phyloP scores from a whole-genome alignment of 2,113 vertebrate genomes.

The Trichechus manatus region DNA sequence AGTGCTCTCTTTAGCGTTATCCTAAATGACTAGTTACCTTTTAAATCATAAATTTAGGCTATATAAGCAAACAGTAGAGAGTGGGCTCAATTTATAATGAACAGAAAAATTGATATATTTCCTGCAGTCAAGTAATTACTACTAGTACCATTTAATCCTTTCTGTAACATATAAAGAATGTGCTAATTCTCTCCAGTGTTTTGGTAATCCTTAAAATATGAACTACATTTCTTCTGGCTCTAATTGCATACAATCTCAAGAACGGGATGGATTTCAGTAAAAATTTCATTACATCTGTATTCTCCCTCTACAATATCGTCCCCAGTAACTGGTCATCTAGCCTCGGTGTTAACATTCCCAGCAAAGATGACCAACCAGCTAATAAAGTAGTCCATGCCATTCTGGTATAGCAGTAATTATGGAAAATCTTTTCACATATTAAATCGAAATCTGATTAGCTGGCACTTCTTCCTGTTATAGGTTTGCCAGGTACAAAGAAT shows the following conservation, averaged over 20 bases:
- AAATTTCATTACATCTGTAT: background rate
- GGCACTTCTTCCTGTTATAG: background rate
- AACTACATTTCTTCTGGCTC: background rate
- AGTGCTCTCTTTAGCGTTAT: background rate
- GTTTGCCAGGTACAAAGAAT: slow-evolving; percentile 23
- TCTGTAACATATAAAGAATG: slow-evolving; percentile 8
- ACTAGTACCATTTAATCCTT: background rate
- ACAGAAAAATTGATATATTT: background rate
- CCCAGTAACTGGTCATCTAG: background rate
- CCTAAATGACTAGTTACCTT: slow-evolving; percentile 39
- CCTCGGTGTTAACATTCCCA: background rate
- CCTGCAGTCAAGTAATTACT: slow-evolving; percentile 54
- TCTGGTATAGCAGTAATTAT: background rate
- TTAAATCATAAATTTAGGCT: slow-evolving; percentile 51
- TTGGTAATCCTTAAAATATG: background rate
- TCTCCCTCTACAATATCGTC: background rate
- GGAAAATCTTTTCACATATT: slow-evolving; percentile 49
- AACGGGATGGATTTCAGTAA: background rate
- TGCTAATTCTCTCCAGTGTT: slow-evolving; percentile 26
- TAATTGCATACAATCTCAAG: slow-evolving; percentile 3
- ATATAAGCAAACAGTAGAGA: background rate
- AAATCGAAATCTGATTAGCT: slow-evolving; percentile 23
- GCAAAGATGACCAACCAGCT: background rate
- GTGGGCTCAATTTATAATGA: background rate
- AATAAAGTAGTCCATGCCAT: background rate